Evolutionary conservation across 2,888 invertebrate species (phyloP).

Genomic region (Lasioglossum malachurum): DNA sequence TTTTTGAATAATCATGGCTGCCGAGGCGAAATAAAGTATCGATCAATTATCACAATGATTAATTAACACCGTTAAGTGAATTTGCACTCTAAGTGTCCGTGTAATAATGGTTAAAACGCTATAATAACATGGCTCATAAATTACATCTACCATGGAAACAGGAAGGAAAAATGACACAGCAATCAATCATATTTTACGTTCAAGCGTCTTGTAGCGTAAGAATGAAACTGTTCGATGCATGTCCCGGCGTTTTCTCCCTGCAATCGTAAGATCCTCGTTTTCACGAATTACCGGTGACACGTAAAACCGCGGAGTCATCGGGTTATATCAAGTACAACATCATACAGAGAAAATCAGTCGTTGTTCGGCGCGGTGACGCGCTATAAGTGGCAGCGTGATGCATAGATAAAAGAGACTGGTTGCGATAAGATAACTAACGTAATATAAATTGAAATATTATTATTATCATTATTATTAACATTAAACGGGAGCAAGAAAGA

Average conservation of each 20-base stretch:
- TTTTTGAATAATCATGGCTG: not conserved
- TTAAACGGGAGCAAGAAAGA: not conserved
- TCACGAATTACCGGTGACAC: constrained; percentile 5
- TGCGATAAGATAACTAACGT: not conserved
- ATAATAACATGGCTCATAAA: not conserved
- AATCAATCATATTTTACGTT: constrained; percentile 1
- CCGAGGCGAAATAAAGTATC: not conserved
- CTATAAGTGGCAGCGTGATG: constrained; percentile 11
- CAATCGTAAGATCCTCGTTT: constrained; percentile 4
- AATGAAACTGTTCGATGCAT: not conserved
- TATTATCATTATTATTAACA: not conserved
- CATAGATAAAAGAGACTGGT: not conserved
- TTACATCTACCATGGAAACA: not conserved
- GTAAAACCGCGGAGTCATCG: constrained; percentile 4
- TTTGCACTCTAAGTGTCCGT: not conserved
- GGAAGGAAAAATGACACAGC: not conserved
- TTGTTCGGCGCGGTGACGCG: constrained; percentile 13
- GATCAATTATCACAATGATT: not conserved
- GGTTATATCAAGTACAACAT: constrained; percentile 10
- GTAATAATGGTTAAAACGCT: not conserved
- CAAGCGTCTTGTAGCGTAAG: not conserved
- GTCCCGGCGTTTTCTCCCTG: not conserved
- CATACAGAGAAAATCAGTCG: constrained; percentile 6
- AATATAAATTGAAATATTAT: not conserved
- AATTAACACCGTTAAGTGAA: not conserved